Base-by-base conservation (phyloP, 2,888 invertebrate species). In the Polydesmus complanatus region DNA sequence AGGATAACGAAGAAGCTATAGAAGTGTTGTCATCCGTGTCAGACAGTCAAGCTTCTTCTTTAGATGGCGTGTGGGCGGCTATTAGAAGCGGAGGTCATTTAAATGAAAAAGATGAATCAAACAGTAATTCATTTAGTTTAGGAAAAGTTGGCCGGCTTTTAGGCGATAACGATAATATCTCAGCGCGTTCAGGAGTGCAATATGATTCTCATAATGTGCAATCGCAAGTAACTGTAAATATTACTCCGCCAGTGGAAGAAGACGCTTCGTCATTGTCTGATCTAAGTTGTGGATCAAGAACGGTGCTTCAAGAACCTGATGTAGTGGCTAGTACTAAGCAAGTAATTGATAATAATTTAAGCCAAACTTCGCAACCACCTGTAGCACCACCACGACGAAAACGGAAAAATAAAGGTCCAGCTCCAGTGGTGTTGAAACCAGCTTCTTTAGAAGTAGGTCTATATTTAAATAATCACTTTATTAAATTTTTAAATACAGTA, bases 251-350 rank as follows among this genome's bases (percentile, higher is more conserved):
- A 19, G 23, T 22, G 5, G 50, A 57, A 14, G 57, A 57, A 11
- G 2, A 18, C 21, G 23, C n/a, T 21, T 21, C 25, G 3, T 3
- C 25, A 14, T 11, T 19, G 3, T 5, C 37, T 11, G n/a, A 21
- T 5, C 11, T 37, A 5, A 11, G 11, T 19, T 8, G 3, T 14
- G 5, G 21, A 18, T 11, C 37, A 2, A 22, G 51, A 26, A 11
- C 53, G 2, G n/a, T 19, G 8, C n/a, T 58, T 14, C 62, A 65
- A 71, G 92, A 92, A 74, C 93, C 93, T 1, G 93, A 94, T 76
- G 89, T 93, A 69, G 90, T 93, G 68, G 89, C 90, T 62, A 93
- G 92, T 76, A 89, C 92, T 65, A 93, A 92, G 27, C 23, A n/a
- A 3, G 58, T 49, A 18, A 23, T 18, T 18, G 22, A 22, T 18